These are phyloP conservation scores for Mechanitis messenoides DNA, from an alignment of 2,888 invertebrate species.

Conservation along the genomic window DNA sequence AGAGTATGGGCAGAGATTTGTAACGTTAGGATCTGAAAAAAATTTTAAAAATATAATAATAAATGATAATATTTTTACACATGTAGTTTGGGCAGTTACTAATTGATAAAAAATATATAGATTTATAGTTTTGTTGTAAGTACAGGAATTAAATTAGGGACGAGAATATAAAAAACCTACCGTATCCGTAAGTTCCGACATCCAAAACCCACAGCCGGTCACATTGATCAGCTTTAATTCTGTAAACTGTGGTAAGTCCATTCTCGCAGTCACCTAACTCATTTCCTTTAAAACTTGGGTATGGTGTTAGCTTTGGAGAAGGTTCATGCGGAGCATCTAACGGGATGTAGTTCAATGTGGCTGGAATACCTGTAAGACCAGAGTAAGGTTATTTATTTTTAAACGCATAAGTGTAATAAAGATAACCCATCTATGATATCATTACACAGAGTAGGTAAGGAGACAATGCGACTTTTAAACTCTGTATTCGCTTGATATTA, in stretches of 20 bases:
- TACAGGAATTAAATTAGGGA: background rate
- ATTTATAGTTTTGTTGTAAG: background rate
- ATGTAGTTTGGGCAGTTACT: too few species aligned
- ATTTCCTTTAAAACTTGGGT: slow-evolving; percentile 85
- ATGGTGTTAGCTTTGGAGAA: slow-evolving; percentile 86
- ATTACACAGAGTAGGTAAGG: too few species aligned
- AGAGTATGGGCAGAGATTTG: slow-evolving; percentile 87
- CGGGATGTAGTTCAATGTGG: slow-evolving; percentile 87
- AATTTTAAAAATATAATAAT: background rate
- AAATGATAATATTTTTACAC: too few species aligned
- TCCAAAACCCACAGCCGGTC: slow-evolving; percentile 90
- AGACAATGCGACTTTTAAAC: too few species aligned
- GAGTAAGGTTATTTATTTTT: too few species aligned
- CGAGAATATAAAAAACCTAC: slow-evolving; percentile 42
- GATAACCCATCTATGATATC: too few species aligned
- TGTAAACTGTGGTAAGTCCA: slow-evolving; percentile 86
- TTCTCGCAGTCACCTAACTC: slow-evolving; percentile 84
- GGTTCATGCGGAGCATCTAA: slow-evolving; percentile 79
- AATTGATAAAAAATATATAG: too few species aligned
- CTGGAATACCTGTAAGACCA: slow-evolving; percentile 81
- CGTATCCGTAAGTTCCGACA: slow-evolving; percentile 89
- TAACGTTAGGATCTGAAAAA: slow-evolving; percentile 66
- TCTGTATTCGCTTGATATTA: too few species aligned
- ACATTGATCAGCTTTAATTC: slow-evolving; percentile 86
- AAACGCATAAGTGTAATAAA: too few species aligned